phyloP scores from a whole-genome alignment of 2,888 invertebrate species.

The Lasiommata megera region DNA sequence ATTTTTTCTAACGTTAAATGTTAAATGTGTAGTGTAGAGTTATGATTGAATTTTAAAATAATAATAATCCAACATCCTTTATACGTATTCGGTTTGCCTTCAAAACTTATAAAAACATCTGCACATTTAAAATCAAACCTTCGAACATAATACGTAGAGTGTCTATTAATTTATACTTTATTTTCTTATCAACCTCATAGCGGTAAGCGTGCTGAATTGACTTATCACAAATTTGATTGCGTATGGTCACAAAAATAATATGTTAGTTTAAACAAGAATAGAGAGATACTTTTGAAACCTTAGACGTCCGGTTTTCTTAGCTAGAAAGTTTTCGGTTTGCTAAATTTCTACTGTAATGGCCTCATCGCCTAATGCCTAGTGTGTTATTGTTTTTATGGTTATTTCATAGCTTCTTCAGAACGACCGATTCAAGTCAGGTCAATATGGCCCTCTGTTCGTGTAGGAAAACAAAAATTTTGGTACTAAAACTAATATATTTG shows the following conservation, averaged over 20 bases:
- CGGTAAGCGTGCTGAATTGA: conserved; percentile 1
- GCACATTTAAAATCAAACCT: not conserved
- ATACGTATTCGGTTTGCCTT: not conserved
- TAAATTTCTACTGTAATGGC: too few relatives aligned
- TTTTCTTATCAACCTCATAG: not conserved
- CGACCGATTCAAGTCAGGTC: too few relatives aligned
- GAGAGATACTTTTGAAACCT: too few relatives aligned
- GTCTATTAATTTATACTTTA: not conserved
- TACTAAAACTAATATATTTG: too few relatives aligned
- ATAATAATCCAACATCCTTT: not conserved
- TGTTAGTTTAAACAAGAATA: not conserved
- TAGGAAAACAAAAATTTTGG: too few relatives aligned
- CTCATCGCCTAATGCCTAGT: too few relatives aligned
- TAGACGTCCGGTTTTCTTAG: too few relatives aligned
- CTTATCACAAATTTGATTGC: conserved; percentile 5
- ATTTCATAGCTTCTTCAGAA: too few relatives aligned
- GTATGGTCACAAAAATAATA: not conserved
- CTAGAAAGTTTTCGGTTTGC: too few relatives aligned
- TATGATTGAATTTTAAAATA: not conserved
- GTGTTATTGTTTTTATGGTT: too few relatives aligned
- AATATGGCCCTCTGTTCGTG: too few relatives aligned
- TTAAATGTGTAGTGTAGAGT: not conserved
- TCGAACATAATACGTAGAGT: not conserved
- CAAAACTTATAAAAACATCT: not conserved
- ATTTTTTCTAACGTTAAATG: too few relatives aligned